These are phyloP conservation scores for Galerucella nymphaeae DNA, from an alignment of 2,888 invertebrate species.

Conservation along the genomic window DNA sequence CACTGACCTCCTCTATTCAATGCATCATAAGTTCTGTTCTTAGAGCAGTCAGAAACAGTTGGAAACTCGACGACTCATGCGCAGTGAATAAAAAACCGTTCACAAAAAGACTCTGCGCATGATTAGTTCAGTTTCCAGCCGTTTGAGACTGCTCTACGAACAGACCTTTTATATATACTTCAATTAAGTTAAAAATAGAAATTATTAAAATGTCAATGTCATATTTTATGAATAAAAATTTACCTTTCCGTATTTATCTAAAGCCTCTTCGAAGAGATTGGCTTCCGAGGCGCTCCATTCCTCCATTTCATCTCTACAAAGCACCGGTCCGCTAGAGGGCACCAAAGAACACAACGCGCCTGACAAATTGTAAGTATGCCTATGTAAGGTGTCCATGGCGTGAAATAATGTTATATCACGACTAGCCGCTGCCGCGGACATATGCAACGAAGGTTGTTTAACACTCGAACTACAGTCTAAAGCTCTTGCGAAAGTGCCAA, in stretches of 20 bases:
- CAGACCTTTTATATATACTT: too few species aligned
- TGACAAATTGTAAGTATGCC: conserved; percentile 91
- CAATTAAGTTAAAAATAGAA: too few species aligned
- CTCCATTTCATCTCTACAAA: conserved; percentile 99
- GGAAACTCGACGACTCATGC: too few species aligned
- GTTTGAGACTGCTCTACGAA: too few species aligned
- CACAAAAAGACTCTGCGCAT: too few species aligned
- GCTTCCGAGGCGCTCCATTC: conserved; percentile 99
- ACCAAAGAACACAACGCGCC: conserved; percentile 92
- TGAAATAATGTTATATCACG: conserved; percentile 98
- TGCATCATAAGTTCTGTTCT: too few species aligned
- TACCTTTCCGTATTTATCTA: conserved; percentile 94
- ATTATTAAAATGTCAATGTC: too few species aligned
- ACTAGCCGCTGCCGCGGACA: conserved; percentile 99
- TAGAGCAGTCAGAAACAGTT: too few species aligned
- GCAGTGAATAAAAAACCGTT: too few species aligned
- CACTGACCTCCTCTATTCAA: too few species aligned
- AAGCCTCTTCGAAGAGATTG: conserved; percentile 98
- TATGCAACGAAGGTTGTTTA: conserved; percentile 97
- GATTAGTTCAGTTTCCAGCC: too few species aligned
- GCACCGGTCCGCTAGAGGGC: conserved; percentile 93
- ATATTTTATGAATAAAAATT: too few species aligned
- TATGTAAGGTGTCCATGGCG: conserved; percentile 95
- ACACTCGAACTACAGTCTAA: conserved; percentile 98
- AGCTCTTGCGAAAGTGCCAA: conserved; percentile 99